Evolutionary conservation across 2,888 invertebrate genomes (phyloP), one percentile per base, ranked within the genome.

Genomic region (Tholera decimalis): DNA sequence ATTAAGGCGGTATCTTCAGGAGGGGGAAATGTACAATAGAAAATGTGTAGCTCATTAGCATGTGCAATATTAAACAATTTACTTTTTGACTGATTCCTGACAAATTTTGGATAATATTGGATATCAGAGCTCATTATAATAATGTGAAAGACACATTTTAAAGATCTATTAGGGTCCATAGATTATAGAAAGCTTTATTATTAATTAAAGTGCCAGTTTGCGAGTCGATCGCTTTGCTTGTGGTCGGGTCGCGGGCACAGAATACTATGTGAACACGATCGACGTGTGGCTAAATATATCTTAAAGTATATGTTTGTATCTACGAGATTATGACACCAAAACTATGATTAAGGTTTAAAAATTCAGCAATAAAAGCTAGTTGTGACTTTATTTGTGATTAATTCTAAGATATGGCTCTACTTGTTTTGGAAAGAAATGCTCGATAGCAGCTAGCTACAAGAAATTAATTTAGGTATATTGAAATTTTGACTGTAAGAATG

Each of bases 291-390:
- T 78, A 73, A 71, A 66, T 77, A 73, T 62, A 74, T 75, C 26
- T 22, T 73, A 58, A 68, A 68, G 51, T 69, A 72, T 67, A 73
- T 80, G 73, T 81, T 77, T 79, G 78, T 82, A 84, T 87, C 81
- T 85, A 87, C 89, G 92, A 92, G 92, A 93, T 93, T 93, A 92
- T 88, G 86, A 92, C 91, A 93, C 93, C 93, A 93, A 93, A 93
- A 92, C 87, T 91, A 89, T 88, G 77, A 83, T 80, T 86, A 88
- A 88, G 84, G 71, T 60, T 55, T 33, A 73, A 79, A n/a, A 81
- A 82, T 70, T 73, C 83, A 83, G 82, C 83, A 84, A 85, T 83
- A 84, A 83, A 69, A 72, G 24, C 78, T 80, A 77, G 70, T 79
- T 82, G 76, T 82, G 75, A 77, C 73, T 73, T 56, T 58, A 53